Evolutionary conservation across 2,888 invertebrate genomes (phyloP), one percentile per base, ranked within the genome.

Genomic region (Drymonia ruficornis): DNA sequence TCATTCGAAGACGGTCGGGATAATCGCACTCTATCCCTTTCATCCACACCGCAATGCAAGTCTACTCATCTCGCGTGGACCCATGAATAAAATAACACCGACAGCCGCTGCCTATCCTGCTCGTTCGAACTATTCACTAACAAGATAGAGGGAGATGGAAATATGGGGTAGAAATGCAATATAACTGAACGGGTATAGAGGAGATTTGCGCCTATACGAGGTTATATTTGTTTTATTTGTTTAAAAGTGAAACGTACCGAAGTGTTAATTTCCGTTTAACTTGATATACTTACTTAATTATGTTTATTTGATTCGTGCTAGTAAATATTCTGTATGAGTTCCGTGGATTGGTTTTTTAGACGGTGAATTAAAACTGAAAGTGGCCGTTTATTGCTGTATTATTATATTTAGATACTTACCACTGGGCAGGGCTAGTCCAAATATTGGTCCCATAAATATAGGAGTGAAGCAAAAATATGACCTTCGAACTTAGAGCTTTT

Each of bases 31-130:
- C 78, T 71, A 69, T 89, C 87, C 78, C 76, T 78, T 73, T 84
- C 81, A 76, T 74, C 71, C 84, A 52, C 76, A 69, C 77, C 61
- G 71, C 72, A 65, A 67, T 69, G 67, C 68, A 60, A 69, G 70
- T 85, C 75, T 74, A 65, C 65, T 86, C 76, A 76, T 88, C 85
- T 84, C 78, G 55, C 60, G 74, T 76, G 56, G 74, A 76, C 73
- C 80, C 83, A 84, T 88, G 84, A 88, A 89, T 87, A 88, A 89
- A 86, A 84, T 83, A 87, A 83, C 75, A 76, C 77, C 72, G 76
- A 76, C 77, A 76, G 74, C 69, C 72, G 70, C 77, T 82, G 80
- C 70, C 84, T 73, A 74, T 86, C 87, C 80, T 82, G 55, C 78
- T 89, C 83, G 53, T 52, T 62, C 65, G 53, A 49, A 56, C 45